Percentiles rank a stretch among this genome's conserved stretches.
Evolutionary conservation across 2,888 invertebrate species (phyloP).

Genomic region (Drosophila testacea): DNA sequence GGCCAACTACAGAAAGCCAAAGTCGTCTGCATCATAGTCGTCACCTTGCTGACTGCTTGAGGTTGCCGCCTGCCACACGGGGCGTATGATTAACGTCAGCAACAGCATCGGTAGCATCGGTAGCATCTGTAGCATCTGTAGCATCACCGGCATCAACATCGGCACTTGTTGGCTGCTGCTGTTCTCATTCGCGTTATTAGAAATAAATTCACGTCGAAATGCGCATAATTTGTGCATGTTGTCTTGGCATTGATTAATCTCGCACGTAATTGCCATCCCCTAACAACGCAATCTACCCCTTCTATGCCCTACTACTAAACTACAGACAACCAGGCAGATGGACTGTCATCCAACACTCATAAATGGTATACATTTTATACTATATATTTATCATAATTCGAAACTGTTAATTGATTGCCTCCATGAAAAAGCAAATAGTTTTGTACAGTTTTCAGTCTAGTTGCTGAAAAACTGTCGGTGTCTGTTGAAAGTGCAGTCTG

Average conservation of each 20-base stretch:
- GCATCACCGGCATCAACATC: slow-evolving; percentile 26
- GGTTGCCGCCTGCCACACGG: slow-evolving; percentile 58
- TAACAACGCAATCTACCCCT: not conserved
- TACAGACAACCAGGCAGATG: slow-evolving; percentile 25
- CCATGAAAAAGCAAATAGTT: not conserved
- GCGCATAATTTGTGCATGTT: slow-evolving; percentile 75
- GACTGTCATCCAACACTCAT: slow-evolving; percentile 7
- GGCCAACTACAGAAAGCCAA: slow-evolving; percentile 62
- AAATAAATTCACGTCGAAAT: slow-evolving; percentile 75
- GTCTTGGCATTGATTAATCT: slow-evolving; percentile 77
- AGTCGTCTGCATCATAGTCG: slow-evolving; percentile 58
- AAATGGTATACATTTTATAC: not conserved
- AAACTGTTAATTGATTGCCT: not conserved
- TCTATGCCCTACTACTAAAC: not conserved
- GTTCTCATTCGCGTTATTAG: slow-evolving; percentile 36
- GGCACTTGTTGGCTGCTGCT: slow-evolving; percentile 62
- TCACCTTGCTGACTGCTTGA: slow-evolving; percentile 48
- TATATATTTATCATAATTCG: slow-evolving; percentile 4
- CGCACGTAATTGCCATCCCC: slow-evolving; percentile 69
- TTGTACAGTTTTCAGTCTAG: not conserved
- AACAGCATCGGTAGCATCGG: slow-evolving; percentile 1
- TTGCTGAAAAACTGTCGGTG: not conserved
- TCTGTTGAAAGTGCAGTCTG: too few relatives aligned
- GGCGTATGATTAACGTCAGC: slow-evolving; percentile 80
- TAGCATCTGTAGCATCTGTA: slow-evolving; percentile 25